These are phyloP conservation scores for Apodemia zela DNA, from an alignment of 2,888 invertebrate species.

Conservation along the genomic window DNA sequence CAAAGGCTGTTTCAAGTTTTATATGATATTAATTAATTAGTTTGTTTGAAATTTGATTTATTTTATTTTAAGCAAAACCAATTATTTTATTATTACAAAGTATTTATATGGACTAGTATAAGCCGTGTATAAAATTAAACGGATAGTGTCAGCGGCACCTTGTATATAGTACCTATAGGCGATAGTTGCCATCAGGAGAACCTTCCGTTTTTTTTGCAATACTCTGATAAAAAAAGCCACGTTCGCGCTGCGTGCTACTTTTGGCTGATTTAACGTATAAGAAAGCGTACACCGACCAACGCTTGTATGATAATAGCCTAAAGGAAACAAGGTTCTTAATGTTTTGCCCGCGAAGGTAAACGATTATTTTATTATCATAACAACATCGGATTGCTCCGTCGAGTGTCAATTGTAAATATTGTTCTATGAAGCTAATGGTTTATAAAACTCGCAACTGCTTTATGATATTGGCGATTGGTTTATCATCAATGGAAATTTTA, in stretches of 20 bases:
- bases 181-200: no score
- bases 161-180: no score
- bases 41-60: no score
- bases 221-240: no score
- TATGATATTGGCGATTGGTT: background rate
- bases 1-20: no score
- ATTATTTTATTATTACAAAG: no score
- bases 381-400: slow-evolving; percentile 38
- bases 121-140: no score
- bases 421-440: slow-evolving; percentile 17
- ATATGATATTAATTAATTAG: no score
- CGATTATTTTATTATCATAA: slow-evolving; percentile 43
- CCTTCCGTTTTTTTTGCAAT: no score
- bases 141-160: no score
- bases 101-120: no score
- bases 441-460: slow-evolving; percentile 8
- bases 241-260: background rate
- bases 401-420: slow-evolving; percentile 36
- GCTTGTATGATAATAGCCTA: background rate
- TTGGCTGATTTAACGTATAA: background rate
- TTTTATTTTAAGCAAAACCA: no score
- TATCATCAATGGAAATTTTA: background rate
- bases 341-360: slow-evolving; percentile 52
- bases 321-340: slow-evolving; percentile 58
- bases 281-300: background rate